These are phyloP conservation scores for Aramus guarauna DNA, from an alignment of 2,113 vertebrate species.

Conservation along the genomic window DNA sequence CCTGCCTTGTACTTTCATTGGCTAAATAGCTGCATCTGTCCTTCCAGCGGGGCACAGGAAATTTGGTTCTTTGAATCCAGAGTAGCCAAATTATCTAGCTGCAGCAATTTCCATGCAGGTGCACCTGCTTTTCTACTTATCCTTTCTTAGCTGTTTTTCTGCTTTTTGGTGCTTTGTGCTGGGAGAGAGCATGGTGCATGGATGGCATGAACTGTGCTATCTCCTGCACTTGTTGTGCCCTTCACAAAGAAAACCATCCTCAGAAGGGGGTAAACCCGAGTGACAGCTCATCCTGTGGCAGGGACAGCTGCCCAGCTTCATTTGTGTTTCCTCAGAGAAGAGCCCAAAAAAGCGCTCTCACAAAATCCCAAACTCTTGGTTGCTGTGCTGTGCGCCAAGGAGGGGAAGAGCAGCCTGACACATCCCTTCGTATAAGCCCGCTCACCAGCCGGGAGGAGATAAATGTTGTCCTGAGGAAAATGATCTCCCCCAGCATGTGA, in stretches of 20 bases:
- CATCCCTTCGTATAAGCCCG: rapidly evolving
- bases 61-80: neutral
- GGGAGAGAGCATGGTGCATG: rapidly evolving
- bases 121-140: neutral
- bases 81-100: neutral
- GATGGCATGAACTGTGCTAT: neutral
- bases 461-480: neutral
- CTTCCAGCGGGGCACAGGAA: neutral
- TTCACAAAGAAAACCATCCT: neutral
- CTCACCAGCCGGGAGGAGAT: neutral
- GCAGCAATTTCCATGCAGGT: constrained; percentile 2
- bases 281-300: neutral
- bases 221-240: neutral
- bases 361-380: neutral
- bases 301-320: neutral
- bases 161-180: neutral
- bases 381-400: neutral
- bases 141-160: neutral
- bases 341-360: neutral
- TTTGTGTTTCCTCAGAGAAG: neutral
- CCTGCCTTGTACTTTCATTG: neutral
- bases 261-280: neutral
- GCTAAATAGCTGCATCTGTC: neutral
- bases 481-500: neutral
- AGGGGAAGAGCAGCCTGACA: neutral